These are phyloP conservation scores for Dynastes maya DNA, from an alignment of 2,888 invertebrate species.

Conservation along the genomic window DNA sequence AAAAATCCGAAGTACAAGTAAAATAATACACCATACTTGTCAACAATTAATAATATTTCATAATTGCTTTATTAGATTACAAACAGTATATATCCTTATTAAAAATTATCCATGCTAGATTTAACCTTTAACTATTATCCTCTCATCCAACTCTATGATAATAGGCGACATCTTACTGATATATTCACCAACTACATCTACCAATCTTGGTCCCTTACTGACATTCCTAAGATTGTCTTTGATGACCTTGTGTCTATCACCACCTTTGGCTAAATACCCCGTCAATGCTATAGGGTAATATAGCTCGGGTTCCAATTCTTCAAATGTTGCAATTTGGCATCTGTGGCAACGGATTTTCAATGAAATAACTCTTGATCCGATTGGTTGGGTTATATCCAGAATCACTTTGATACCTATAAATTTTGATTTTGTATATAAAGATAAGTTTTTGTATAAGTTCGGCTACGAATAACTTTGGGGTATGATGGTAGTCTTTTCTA, in stretches of 20 bases:
- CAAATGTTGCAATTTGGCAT: conserved; percentile 78
- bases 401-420: conserved; percentile 76
- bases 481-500: too few species aligned
- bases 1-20: too few species aligned
- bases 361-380: conserved; percentile 75
- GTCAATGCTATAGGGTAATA: conserved; percentile 76
- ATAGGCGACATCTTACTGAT: conserved; percentile 72
- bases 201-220: conserved; percentile 72
- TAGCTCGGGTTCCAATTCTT: conserved; percentile 73
- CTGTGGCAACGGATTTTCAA: conserved; percentile 75
- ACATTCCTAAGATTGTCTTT: conserved; percentile 72
- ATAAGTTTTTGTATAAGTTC: too few species aligned
- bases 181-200: conserved; percentile 73
- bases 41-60: too few species aligned
- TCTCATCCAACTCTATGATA: conserved; percentile 73
- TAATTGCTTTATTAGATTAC: too few species aligned
- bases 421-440: conserved; percentile 61
- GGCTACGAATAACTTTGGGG: too few species aligned
- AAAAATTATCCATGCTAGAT: neutral
- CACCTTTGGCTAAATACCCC: conserved; percentile 77
- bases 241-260: conserved; percentile 77
- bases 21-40: too few species aligned
- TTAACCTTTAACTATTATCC: conserved; percentile 66
- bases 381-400: conserved; percentile 76
- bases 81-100: neutral